Base-by-base conservation (phyloP, 2,797 vertebrate genomes). In the Chrosomus eos region DNA sequence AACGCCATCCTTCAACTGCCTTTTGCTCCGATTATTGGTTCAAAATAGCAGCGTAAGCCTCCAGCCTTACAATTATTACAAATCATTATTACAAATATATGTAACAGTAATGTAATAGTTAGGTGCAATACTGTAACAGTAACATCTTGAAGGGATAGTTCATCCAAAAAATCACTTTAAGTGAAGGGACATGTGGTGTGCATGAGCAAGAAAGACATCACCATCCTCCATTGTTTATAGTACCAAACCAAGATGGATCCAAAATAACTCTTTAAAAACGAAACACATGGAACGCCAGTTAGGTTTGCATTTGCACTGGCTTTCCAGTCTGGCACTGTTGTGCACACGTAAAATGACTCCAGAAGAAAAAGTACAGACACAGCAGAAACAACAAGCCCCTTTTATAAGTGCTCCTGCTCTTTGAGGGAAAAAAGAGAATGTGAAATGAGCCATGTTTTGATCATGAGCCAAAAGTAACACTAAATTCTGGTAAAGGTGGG, bases 401-500 rank as follows among this genome's bases (percentile, higher is more conserved):
- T 86, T 78, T 84, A 62, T 67, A 33, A 84, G 62, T 13, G 38
- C 45, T 78, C 58, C 51, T 87, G 81, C 33, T 78, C 68, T 76
- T 36, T 64, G 81, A 66, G 72, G 40, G 68, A 71, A 72, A 76
- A 70, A 48, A 21, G 67, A 66, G 73, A 83, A 88, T 14, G 60
- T 66, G 62, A 81, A 86, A 79, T 70, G 38, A 67, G 84, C 71
- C n/a, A 67, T 81, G 86, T 87, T 90, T 68, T 93, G 91, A 91
- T 89, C 90, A 43, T 10, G 58, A 71, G 89, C 89, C 93, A 92
- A 89, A 64, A 88, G 88, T 85, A 90, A 90, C 85, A 72, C 28
- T 14, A 66, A 82, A 72, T 64, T 70, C 66, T 89, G 87, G 83
- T 85, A 82, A 78, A 85, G 80, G 78, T 81, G 77, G 87, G 64